Base-by-base conservation (phyloP, 2,797 vertebrate species). In the Paedocypris micromegethes region DNA sequence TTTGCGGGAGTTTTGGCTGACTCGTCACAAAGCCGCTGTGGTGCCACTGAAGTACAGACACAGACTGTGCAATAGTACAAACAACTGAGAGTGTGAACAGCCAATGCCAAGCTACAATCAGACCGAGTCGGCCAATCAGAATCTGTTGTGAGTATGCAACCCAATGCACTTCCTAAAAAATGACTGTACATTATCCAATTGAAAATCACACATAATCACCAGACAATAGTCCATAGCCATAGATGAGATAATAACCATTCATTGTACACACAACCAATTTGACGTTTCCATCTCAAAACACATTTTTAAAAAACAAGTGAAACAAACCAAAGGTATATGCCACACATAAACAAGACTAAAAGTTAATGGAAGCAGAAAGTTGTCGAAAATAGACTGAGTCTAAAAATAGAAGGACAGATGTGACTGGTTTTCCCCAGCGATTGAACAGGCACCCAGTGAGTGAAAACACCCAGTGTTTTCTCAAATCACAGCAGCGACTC, bases 1-100 rank as follows among this genome's bases (percentile, higher is more conserved):
- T 79, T 79, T 64, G 77, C 75, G 78, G 64, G n/a, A 3, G 72
- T 77, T 80, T 80, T 78, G 80, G 77, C 83, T 81, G 84, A 83
- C 68, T 82, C 74, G 74, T 72, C 78, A 77, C 72, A 81, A 81
- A 74, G 72, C 47, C 2, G 2, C 48, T 48, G 57, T 47, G 65
- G 52, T 55, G 58, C 64, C 61, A 64, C 41, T 44, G 56, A 50
- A 37, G 46, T 44, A 65, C 56, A 58, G 58, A 64, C 54, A 64
- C 37, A 52, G n/a, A 7, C 45, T 23, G 62, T 45, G 55, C 47
- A 58, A 61, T 58, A 6, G 50, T 40, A 59, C 55, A 58, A 54
- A 48, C 5, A 42, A 42, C 37, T 45, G 7, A 58, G 9, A n/a
- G n/a, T n/a, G n/a, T 49, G 41, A 52, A 51, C 23, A 56, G 46